Base-by-base conservation (phyloP, 2,113 vertebrate species). In the Oxyruncus cristatus region DNA sequence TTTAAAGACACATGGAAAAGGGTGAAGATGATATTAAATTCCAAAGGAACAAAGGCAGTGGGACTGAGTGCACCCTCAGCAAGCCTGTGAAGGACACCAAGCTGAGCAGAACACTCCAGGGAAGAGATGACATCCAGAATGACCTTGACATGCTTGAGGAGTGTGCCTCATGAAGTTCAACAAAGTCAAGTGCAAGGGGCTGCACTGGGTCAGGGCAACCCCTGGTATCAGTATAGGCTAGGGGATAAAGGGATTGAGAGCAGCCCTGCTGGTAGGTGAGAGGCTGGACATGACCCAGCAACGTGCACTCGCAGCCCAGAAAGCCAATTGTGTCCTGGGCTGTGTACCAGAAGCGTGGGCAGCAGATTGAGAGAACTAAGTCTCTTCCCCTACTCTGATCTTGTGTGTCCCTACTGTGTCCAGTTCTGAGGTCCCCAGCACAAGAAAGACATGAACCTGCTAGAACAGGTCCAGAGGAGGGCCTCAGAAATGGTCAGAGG, bases 331-430 rank as follows among this genome's bases (percentile, higher is more conserved):
- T 24, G 2, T 16, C 37, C 70, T 39, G 41, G 33, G 21, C 27
- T 65, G 23, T 3, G 1, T 22, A 24, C 33, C 71, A 85, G 23
- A 35, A 71, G 5, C 0, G 0, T 2, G 12, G 52, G 22, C n/a
- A 22, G 22, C 5, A 33, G n/a, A 12, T 0, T 0, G 1, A 71
- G 16, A n/a, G n/a, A n/a, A n/a, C n/a, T n/a, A n/a, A 37, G 28
- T 22, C 32, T 74, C 2, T 6, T 11, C 20, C 22, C 49, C 18
- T 62, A 3, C 12, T 75, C 14, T 2, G 3, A 27, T 35, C 17
- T 50, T 4, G 1, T 24, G 24, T 13, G 6, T 11, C 33, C 19
- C 33, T 21, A 11, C 20, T 32, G 16, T 6, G 3, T 52, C 9
- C 33, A 66, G 12, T 33, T 90, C 30, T 47, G 33, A 16, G 16